These are phyloP conservation scores for Alviniconcha marisindica DNA, from an alignment of 1,140 invertebrate genomes.

Conservation along the genomic window DNA sequence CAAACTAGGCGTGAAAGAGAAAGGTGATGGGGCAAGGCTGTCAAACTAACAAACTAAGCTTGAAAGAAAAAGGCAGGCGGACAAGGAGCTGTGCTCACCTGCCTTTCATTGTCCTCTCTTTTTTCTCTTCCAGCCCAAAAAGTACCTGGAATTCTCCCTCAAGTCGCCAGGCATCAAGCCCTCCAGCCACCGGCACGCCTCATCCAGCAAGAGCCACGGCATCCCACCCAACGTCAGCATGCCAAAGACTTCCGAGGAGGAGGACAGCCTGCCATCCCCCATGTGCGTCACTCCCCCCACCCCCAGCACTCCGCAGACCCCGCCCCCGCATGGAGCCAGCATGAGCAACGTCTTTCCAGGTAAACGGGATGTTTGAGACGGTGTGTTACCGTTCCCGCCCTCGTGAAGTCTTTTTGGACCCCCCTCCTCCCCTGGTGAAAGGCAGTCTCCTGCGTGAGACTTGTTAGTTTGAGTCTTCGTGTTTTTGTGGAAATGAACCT, in stretches of 20 bases:
- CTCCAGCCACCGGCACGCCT: conserved; percentile 74
- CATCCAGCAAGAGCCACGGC: conserved; percentile 68
- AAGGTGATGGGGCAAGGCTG: too few species aligned
- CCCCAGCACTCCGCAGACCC: conserved; percentile 70
- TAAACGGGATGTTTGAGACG: not conserved
- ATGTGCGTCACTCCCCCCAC: conserved; percentile 63
- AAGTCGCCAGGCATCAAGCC: conserved; percentile 95
- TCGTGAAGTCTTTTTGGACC: too few species aligned
- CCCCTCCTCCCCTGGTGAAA: too few species aligned
- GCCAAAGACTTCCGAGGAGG: conserved; percentile 66
- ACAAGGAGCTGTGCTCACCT: too few species aligned
- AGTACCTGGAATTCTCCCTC: conserved; percentile 86
- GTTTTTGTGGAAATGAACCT: too few species aligned
- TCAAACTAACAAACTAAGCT: too few species aligned
- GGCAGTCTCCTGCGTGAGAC: too few species aligned
- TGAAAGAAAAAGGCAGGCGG: too few species aligned
- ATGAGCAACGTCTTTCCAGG: conserved; percentile 76
- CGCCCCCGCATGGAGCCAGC: conserved; percentile 51
- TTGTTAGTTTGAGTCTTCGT: too few species aligned
- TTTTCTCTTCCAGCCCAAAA: conserved; percentile 82
- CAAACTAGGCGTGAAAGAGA: too few species aligned
- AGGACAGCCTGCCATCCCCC: conserved; percentile 51
- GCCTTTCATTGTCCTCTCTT: too few species aligned
- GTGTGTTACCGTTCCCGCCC: not conserved
- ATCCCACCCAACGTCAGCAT: conserved; percentile 71